Percentiles rank a stretch among this genome's conserved stretches.
Conservation (phyloP, 2,797 vertebrate genomes). For the Myiothlypis coronata region DNA sequence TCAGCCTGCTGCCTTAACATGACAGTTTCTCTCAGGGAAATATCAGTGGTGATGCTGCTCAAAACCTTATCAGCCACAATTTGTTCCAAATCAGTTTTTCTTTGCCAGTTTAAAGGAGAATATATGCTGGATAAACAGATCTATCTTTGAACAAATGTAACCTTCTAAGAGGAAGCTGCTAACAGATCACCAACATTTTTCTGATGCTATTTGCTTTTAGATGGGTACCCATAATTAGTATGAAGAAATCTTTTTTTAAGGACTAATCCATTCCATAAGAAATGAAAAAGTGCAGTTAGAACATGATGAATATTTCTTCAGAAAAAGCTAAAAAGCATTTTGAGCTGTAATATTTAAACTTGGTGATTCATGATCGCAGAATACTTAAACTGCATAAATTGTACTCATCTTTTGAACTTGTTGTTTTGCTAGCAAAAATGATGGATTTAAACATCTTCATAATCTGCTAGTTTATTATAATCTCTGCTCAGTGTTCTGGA, state of each 20-base stretch:
- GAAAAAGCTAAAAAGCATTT: conserved; percentile 12
- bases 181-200: neutral
- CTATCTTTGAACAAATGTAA: neutral
- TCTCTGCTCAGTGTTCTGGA: neutral
- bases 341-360: conserved; percentile 35
- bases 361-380: conserved; percentile 34
- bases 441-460: conserved; percentile 33
- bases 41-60: neutral
- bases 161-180: neutral
- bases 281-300: conserved; percentile 4
- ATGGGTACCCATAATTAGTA: conserved; percentile 13
- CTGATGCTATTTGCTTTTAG: neutral
- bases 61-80: neutral
- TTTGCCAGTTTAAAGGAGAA: neutral
- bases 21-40: neutral
- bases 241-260: neutral
- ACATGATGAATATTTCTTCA: conserved; percentile 19
- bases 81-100: neutral
- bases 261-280: neutral
- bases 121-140: neutral
- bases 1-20: neutral
- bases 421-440: conserved; percentile 17
- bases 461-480: neutral
- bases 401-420: neutral
- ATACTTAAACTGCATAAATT: conserved; percentile 5